A percentile compares a stretch with the other conserved stretches of the same genome.
Evolutionary conservation across 1,140 invertebrate genomes (phyloP).

Genomic region (Caerostris extrusa): DNA sequence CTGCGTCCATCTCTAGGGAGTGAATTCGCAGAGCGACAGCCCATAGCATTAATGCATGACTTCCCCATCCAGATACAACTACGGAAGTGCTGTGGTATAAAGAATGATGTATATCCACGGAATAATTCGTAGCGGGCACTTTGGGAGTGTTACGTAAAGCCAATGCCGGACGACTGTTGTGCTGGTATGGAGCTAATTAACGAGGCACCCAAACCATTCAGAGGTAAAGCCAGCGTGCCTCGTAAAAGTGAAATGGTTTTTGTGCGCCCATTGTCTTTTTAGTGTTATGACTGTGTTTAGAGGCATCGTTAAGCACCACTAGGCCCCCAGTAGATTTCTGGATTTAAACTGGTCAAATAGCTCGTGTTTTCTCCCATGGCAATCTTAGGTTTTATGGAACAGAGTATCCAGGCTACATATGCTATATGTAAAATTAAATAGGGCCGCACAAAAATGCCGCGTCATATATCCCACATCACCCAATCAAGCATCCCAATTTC

Average conservation of each 20-base stretch:
- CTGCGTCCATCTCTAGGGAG: no score
- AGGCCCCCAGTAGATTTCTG: neutral
- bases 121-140: neutral
- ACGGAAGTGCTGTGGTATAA: neutral
- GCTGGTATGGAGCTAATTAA: neutral
- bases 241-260: neutral
- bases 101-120: neutral
- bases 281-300: neutral
- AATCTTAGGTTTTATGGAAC: neutral
- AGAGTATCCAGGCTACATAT: no score
- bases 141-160: neutral
- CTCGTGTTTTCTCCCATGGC: no score
- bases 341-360: neutral
- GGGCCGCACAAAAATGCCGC: no score
- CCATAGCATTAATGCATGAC: no score
- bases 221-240: neutral
- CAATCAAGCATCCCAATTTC: no score
- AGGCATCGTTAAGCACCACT: neutral
- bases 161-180: neutral
- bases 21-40: no score
- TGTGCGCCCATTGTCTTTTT: neutral
- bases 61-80: no score
- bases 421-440: no score
- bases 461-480: no score
- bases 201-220: neutral